phyloP scores from a whole-genome alignment of 1,140 invertebrate genomes.

The Hestina assimilis region DNA sequence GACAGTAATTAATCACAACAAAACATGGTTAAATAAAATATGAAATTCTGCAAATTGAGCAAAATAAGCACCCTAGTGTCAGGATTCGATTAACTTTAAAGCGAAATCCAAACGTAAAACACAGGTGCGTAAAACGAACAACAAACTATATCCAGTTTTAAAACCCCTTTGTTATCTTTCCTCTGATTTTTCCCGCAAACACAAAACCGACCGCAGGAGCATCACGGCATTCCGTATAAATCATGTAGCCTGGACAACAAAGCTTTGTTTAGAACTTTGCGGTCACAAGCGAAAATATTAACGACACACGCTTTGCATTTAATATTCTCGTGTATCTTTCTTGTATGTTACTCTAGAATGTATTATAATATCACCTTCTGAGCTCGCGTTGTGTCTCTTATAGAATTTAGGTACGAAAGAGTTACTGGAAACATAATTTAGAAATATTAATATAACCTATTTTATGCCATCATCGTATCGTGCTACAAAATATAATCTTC shows the following conservation, averaged over 20 bases:
- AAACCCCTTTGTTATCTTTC: slow-evolving; percentile 25
- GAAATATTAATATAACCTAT: no score
- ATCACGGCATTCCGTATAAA: slow-evolving; percentile 36
- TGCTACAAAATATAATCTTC: no score
- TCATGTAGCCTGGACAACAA: slow-evolving; percentile 37
- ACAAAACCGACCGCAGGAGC: slow-evolving; percentile 29
- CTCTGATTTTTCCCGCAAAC: slow-evolving; percentile 26
- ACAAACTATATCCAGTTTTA: slow-evolving; percentile 12
- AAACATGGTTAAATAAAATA: no score
- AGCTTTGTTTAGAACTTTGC: slow-evolving; percentile 37
- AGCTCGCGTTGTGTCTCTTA: no score
- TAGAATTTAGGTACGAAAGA: no score
- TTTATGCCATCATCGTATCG: no score
- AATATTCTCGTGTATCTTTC: slow-evolving; percentile 20
- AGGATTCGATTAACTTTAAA: background rate
- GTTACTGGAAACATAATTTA: no score
- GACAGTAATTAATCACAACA: no score
- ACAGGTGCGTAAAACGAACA: background rate
- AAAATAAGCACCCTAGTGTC: background rate
- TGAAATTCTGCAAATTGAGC: background rate
- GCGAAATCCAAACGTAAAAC: background rate
- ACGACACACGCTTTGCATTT: slow-evolving; percentile 26
- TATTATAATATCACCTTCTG: no score
- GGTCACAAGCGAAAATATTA: slow-evolving; percentile 39
- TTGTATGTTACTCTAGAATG: background rate